phyloP scores from a whole-genome alignment of 2,888 invertebrate species.

The Meteorus cinctellus region DNA sequence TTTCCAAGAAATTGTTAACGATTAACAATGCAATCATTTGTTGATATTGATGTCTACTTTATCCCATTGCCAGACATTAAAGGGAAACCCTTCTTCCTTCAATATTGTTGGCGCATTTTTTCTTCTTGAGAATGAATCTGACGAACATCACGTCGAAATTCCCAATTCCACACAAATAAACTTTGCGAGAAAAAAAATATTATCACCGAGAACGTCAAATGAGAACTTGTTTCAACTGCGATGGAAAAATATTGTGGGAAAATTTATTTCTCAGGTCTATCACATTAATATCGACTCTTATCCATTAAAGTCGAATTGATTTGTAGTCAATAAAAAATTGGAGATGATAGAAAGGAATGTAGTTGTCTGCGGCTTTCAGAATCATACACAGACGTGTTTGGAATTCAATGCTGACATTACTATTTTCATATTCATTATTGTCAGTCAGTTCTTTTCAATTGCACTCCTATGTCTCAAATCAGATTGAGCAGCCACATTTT shows the following conservation, averaged over 20 bases:
- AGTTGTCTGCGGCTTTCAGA: not conserved
- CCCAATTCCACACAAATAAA: too few relatives aligned
- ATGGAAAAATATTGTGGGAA: too few relatives aligned
- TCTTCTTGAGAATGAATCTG: too few relatives aligned
- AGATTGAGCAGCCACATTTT: not conserved
- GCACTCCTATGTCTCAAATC: not conserved
- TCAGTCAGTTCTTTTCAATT: not conserved
- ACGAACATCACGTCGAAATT: too few relatives aligned
- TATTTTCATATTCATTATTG: not conserved
- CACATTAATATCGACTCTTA: not conserved
- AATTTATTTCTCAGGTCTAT: too few relatives aligned
- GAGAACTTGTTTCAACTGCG: too few relatives aligned
- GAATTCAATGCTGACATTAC: not conserved
- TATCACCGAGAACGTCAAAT: too few relatives aligned
- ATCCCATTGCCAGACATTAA: not conserved
- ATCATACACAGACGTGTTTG: not conserved
- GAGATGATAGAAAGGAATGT: not conserved
- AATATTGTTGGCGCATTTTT: too few relatives aligned
- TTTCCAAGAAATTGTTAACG: constrained; percentile 6
- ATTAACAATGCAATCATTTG: not conserved
- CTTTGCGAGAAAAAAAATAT: too few relatives aligned
- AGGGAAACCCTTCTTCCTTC: too few relatives aligned
- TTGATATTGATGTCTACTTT: not conserved
- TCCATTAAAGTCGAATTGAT: not conserved
- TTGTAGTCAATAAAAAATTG: not conserved